Evolutionary conservation across 1,140 invertebrate species (phyloP).

Genomic region (Bombus superbus): DNA sequence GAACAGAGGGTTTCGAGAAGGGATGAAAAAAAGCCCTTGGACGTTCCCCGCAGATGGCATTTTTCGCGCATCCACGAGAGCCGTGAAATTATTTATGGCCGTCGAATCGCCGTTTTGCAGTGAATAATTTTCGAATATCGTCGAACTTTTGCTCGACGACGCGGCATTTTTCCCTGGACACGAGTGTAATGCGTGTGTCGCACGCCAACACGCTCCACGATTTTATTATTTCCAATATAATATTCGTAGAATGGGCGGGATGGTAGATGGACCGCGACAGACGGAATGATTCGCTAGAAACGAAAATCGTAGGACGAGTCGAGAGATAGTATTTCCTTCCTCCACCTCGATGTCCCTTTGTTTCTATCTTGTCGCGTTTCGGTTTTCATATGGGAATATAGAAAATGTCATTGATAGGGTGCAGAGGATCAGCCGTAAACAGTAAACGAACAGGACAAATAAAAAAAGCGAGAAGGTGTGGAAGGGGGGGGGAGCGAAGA

Average conservation of each 20-base stretch:
- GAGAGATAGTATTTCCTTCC: background rate
- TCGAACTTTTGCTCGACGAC: background rate
- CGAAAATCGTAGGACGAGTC: background rate
- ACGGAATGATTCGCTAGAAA: background rate
- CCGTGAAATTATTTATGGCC: conserved; percentile 59
- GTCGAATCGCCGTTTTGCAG: conserved; percentile 41
- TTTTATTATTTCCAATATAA: conserved; percentile 33
- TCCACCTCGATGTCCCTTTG: too few relatives aligned
- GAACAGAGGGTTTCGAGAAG: conserved; percentile 34
- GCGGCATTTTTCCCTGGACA: background rate
- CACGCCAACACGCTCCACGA: background rate
- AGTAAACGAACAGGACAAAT: background rate
- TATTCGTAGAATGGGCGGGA: background rate
- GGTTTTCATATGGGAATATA: too few relatives aligned
- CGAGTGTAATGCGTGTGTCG: background rate
- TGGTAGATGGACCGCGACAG: background rate
- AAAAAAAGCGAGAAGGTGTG: background rate
- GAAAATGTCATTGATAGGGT: background rate
- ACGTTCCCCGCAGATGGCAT: conserved; percentile 9
- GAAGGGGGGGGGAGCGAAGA: too few relatives aligned
- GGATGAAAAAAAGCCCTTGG: conserved; percentile 26
- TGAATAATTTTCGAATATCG: conserved; percentile 54
- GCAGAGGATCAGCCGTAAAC: too few relatives aligned
- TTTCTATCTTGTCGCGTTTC: background rate
- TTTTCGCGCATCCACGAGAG: conserved; percentile 9